A percentile compares a stretch with the other conserved stretches of the same genome.
Evolutionary conservation across 2,797 vertebrate species (phyloP).

Genomic region (Oreortyx pictus): DNA sequence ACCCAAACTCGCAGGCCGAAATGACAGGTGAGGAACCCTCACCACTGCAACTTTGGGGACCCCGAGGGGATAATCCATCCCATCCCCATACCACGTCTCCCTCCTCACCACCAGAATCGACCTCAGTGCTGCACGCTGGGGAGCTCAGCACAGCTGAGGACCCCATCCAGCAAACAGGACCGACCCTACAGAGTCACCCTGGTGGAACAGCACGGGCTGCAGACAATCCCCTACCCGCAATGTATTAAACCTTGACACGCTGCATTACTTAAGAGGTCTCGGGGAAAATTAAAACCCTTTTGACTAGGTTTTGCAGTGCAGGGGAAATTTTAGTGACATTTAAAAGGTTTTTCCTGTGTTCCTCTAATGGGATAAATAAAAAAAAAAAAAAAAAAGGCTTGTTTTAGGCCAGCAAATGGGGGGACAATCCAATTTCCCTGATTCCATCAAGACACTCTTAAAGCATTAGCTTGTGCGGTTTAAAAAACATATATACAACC

Average conservation of each 20-base stretch:
- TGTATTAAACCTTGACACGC: constrained; percentile 82
- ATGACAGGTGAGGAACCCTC: not conserved
- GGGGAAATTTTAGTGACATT: constrained; percentile 91
- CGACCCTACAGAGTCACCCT: constrained; percentile 39
- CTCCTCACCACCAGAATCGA: not conserved
- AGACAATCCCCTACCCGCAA: constrained; percentile 65
- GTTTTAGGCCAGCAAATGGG: constrained; percentile 95
- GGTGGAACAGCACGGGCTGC: constrained; percentile 54
- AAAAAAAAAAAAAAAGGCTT: constrained; percentile 79
- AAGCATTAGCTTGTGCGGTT: constrained; percentile 89
- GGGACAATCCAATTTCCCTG: constrained; percentile 98
- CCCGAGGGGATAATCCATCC: not conserved
- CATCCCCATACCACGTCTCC: not conserved
- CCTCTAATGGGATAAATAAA: constrained; percentile 91
- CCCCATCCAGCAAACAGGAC: not conserved
- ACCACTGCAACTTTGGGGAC: not conserved
- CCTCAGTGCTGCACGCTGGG: not conserved
- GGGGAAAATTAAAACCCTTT: constrained; percentile 86
- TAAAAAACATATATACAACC: constrained; percentile 68
- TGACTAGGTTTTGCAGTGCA: constrained; percentile 89
- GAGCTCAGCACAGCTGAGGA: not conserved
- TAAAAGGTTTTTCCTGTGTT: constrained; percentile 89
- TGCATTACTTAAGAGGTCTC: constrained; percentile 82
- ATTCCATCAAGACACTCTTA: constrained; percentile 94
- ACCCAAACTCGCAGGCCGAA: not conserved